Conservation (phyloP, 2,797 vertebrate genomes). For the Coluber constrictor region DNA sequence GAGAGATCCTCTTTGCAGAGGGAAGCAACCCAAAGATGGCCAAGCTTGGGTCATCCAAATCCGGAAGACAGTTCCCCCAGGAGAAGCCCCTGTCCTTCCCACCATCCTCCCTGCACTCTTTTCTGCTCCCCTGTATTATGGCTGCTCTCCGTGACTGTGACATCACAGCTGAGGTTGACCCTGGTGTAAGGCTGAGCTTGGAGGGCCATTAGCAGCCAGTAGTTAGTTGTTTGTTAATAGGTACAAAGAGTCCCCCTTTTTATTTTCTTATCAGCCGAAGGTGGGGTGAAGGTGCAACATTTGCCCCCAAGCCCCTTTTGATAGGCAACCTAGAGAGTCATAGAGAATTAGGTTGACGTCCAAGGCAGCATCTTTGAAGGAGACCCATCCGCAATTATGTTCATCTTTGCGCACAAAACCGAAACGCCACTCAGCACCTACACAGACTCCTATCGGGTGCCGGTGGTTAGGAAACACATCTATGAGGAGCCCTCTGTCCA, state of each 20-base stretch:
- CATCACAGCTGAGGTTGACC: slow-evolving; percentile 19
- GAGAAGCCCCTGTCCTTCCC: background rate
- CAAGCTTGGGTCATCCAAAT: background rate
- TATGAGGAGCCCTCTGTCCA: slow-evolving; percentile 54
- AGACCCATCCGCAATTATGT: slow-evolving; percentile 44
- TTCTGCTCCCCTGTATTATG: background rate
- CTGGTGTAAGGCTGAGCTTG: background rate
- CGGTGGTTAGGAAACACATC: slow-evolving; percentile 51
- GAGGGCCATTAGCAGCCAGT: background rate
- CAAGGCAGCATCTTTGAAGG: slow-evolving; percentile 12
- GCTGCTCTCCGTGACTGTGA: slow-evolving; percentile 12
- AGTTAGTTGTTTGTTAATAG: background rate
- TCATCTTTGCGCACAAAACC: slow-evolving; percentile 63
- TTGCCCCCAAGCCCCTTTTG: background rate
- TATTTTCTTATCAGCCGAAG: background rate
- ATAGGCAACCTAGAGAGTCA: background rate
- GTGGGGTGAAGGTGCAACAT: background rate
- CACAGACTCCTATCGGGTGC: slow-evolving; percentile 59
- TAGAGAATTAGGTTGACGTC: background rate
- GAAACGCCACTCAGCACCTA: slow-evolving; percentile 66
- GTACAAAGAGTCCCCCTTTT: background rate
- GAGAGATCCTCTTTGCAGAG: background rate
- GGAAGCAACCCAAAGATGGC: background rate
- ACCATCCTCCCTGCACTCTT: rapidly evolving
- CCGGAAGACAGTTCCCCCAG: background rate